phyloP scores from a whole-genome alignment of 35 echinoderm and acorn worm genomes.

The Ptychodera flava region DNA sequence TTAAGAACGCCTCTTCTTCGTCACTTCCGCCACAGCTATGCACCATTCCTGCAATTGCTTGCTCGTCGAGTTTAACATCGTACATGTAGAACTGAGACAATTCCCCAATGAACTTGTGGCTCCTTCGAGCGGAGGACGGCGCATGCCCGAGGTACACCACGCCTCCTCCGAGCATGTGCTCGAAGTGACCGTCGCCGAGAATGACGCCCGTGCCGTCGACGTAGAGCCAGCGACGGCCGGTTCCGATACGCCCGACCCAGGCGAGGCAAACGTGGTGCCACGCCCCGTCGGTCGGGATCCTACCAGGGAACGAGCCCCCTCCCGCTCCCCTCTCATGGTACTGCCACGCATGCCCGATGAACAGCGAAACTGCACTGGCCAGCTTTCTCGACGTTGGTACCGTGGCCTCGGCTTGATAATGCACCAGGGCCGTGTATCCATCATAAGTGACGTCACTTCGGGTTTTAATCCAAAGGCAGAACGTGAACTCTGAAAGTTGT shows the following conservation, averaged over 20 bases:
- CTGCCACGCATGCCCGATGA: neutral
- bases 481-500: neutral
- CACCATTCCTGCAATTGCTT: neutral
- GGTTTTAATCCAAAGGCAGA: neutral
- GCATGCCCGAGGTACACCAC: neutral
- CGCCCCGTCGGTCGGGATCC: neutral
- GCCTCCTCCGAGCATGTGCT: neutral
- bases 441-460: neutral
- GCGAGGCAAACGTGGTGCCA: neutral
- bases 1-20: neutral
- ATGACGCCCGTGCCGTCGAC: neutral
- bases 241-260: neutral
- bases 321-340: neutral
- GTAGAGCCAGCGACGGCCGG: neutral
- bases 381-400: neutral
- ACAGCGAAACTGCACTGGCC: neutral
- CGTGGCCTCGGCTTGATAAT: neutral
- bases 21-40: neutral
- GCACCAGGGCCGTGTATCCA: neutral
- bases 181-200: neutral
- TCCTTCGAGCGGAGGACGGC: neutral
- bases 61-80: neutral
- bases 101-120: neutral
- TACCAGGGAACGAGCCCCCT: neutral
- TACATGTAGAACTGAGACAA: neutral